phyloP scores from a whole-genome alignment of 2,888 invertebrate species.

The Acholoe squamosa region DNA sequence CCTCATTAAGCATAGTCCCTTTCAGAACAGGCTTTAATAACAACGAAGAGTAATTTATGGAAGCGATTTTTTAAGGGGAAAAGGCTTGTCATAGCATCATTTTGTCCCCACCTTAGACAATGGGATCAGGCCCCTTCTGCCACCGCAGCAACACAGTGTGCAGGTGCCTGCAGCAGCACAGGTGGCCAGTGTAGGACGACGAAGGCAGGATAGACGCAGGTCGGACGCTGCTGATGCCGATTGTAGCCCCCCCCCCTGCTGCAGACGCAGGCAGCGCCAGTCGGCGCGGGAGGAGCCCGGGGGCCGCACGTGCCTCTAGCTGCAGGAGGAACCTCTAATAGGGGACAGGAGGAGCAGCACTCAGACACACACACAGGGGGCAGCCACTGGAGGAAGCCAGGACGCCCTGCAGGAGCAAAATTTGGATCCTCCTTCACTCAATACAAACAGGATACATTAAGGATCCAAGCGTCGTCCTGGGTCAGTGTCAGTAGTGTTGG shows the following conservation, averaged over 20 bases:
- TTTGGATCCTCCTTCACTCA: neutral
- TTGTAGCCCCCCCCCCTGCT: neutral
- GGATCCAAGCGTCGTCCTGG: neutral
- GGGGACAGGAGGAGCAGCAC: neutral
- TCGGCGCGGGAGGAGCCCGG: conserved; percentile 39
- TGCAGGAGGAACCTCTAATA: neutral
- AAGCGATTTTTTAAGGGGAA: neutral
- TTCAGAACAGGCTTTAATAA: too few species aligned
- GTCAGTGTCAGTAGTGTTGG: neutral
- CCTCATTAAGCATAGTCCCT: too few species aligned
- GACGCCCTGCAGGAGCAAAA: neutral
- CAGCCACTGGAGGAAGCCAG: neutral
- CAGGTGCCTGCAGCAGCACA: neutral
- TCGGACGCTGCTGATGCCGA: neutral
- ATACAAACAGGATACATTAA: neutral
- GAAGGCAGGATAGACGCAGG: neutral
- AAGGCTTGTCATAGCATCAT: neutral
- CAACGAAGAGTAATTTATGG: too few species aligned
- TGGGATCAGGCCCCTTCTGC: too few species aligned
- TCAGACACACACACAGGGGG: neutral
- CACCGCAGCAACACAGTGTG: neutral
- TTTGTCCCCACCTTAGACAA: too few species aligned
- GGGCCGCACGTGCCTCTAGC: conserved; percentile 25
- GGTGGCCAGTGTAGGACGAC: neutral
- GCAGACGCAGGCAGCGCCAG: neutral